Conservation (phyloP, 1,140 invertebrate species). For the Oreohelix idahoensis region DNA sequence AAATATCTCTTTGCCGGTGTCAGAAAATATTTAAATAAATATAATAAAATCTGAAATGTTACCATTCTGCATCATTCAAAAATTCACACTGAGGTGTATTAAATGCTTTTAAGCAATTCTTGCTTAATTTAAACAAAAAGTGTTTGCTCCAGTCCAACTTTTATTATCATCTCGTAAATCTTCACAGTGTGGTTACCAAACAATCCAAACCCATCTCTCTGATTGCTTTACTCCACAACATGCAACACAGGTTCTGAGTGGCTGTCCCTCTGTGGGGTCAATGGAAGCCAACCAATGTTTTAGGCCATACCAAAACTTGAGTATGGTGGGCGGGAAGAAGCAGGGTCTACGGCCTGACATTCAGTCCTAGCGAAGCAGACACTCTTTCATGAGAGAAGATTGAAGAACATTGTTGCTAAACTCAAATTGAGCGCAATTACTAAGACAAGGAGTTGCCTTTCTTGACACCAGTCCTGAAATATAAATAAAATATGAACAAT, state of each 20-base stretch:
- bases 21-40: no score
- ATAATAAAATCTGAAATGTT: no score
- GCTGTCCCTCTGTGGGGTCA: not conserved
- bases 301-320: slow-evolving; percentile 19
- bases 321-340: slow-evolving; percentile 25
- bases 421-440: slow-evolving; percentile 96
- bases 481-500: slow-evolving; percentile 52
- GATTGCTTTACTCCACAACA: not conserved
- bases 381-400: slow-evolving; percentile 77
- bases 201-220: not conserved
- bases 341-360: slow-evolving; percentile 36
- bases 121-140: not conserved
- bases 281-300: slow-evolving; percentile 13
- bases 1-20: no score
- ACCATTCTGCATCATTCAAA: not conserved
- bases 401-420: slow-evolving; percentile 97
- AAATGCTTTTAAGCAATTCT: not conserved
- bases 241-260: slow-evolving; percentile 16
- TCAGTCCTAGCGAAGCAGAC: slow-evolving; percentile 14
- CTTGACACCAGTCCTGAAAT: slow-evolving; percentile 96
- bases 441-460: slow-evolving; percentile 94
- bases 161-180: not conserved
- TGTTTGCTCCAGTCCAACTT: not conserved
- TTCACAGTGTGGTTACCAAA: not conserved
- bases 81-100: not conserved